Percentiles rank a stretch among this genome's conserved stretches.
phyloP scores from a whole-genome alignment of 2,888 invertebrate genomes.

The Harpagoxenus sublaevis region DNA sequence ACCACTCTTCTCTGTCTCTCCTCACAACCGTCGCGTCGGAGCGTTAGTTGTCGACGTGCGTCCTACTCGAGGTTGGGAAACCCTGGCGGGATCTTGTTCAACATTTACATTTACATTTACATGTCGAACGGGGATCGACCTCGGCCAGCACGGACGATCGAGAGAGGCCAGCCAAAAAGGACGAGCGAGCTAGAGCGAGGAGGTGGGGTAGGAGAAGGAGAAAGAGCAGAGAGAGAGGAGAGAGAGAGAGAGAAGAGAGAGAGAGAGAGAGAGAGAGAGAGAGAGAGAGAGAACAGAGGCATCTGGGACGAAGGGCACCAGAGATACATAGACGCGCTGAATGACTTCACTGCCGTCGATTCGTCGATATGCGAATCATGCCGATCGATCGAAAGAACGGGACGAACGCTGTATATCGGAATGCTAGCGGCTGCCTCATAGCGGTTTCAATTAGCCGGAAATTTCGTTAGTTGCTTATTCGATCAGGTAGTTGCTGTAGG shows the following conservation, averaged over 20 bases:
- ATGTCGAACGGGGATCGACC: conserved; percentile 83
- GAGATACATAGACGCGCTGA: conserved; percentile 51
- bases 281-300: conserved; percentile 54
- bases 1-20: conserved; percentile 17
- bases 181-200: conserved; percentile 59
- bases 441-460: conserved; percentile 58
- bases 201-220: conserved; percentile 51
- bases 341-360: conserved; percentile 70
- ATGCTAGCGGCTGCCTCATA: conserved; percentile 53
- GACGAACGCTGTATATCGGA: conserved; percentile 47
- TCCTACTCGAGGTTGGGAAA: conserved; percentile 68
- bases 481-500: conserved; percentile 57
- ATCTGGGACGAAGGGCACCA: conserved; percentile 43
- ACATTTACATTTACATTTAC: conserved; percentile 84
- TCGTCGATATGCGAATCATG: conserved; percentile 70
- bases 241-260: no score
- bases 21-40: background rate
- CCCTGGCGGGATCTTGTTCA: conserved; percentile 78
- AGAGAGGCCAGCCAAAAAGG: no score
- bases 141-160: no score
- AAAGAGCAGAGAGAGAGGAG: no score
- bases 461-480: conserved; percentile 57
- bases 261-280: no score
- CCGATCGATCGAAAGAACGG: conserved; percentile 76
- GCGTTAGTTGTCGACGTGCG: background rate